Evolutionary conservation across 2,888 invertebrate genomes (phyloP).

Genomic region (Idaea biselata): DNA sequence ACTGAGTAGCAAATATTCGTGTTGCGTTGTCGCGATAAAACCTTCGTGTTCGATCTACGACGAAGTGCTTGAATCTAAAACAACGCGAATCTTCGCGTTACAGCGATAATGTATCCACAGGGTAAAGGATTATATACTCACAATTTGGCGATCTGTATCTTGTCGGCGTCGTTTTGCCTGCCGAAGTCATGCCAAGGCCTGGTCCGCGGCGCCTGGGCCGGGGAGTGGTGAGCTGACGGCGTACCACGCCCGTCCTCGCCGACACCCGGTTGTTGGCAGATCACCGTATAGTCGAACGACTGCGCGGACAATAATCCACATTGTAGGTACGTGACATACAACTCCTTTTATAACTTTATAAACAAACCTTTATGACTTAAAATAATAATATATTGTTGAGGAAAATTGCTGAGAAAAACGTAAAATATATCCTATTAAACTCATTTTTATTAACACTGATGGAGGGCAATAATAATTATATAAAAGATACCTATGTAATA

Average conservation of each 20-base stretch:
- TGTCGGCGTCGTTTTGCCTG: conserved; percentile 95
- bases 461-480: not conserved
- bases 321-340: not conserved
- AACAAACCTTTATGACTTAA: not conserved
- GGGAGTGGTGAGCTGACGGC: conserved; percentile 82
- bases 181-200: conserved; percentile 97
- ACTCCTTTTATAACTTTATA: not conserved
- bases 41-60: no score
- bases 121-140: conserved; percentile 80
- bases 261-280: conserved; percentile 85
- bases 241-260: conserved; percentile 81
- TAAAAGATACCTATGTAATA: not conserved
- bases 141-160: conserved; percentile 99
- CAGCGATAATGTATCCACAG: no score
- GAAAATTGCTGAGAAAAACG: not conserved
- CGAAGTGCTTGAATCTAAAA: no score
- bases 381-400: not conserved
- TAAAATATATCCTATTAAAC: not conserved
- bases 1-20: no score
- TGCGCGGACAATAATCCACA: conserved; percentile 53
- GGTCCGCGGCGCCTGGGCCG: conserved; percentile 84
- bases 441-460: not conserved
- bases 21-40: no score
- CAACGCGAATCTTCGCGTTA: no score
- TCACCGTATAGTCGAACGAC: conserved; percentile 96